Evolutionary conservation across 1,140 invertebrate genomes (phyloP).

Genomic region (Leptinotarsa texana): DNA sequence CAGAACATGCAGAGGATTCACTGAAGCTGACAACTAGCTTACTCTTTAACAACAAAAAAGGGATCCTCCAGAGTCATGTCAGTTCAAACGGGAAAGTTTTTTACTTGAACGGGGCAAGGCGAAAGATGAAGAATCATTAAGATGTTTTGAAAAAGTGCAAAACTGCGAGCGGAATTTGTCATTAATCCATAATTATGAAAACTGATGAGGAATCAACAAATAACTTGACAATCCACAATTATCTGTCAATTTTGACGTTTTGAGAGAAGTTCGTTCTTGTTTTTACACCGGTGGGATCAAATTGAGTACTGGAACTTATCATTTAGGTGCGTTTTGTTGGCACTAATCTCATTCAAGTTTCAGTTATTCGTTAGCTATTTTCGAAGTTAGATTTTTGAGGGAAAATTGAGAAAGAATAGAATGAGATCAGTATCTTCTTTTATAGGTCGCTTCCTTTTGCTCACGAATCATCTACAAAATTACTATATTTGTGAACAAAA

Average conservation of each 20-base stretch:
- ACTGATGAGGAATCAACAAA: background rate
- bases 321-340: too few relatives aligned
- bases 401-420: too few relatives aligned
- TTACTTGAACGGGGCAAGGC: constrained; percentile 30
- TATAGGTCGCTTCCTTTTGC: too few relatives aligned
- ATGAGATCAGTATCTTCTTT: too few relatives aligned
- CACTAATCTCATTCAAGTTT: too few relatives aligned
- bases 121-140: constrained; percentile 4
- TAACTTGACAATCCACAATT: background rate
- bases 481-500: too few relatives aligned
- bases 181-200: background rate
- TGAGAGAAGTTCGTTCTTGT: too few relatives aligned
- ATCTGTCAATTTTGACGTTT: background rate
- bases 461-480: too few relatives aligned
- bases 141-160: background rate
- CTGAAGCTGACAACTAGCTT: constrained; percentile 59
- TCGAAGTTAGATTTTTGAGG: too few relatives aligned
- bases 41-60: constrained; percentile 95
- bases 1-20: constrained; percentile 20
- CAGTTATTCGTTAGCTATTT: too few relatives aligned
- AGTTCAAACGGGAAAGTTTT: constrained; percentile 44
- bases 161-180: background rate
- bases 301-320: too few relatives aligned
- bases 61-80: constrained; percentile 94
- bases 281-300: too few relatives aligned